phyloP scores from a whole-genome alignment of 2,797 vertebrate species.

The Cynodonichthys magdalenae region DNA sequence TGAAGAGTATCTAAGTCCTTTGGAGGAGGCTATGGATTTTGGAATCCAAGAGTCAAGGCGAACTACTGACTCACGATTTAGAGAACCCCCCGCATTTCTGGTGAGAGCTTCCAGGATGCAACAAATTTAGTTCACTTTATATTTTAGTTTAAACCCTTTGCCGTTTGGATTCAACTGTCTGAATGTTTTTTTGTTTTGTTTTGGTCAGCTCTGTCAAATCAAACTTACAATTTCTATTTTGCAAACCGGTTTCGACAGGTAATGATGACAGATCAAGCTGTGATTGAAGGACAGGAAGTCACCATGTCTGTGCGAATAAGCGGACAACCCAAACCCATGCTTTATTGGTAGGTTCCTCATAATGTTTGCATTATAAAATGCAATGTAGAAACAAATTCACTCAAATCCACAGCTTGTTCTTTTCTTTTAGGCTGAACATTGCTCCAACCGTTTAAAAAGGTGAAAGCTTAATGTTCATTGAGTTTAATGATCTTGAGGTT shows the following conservation, averaged over 20 bases:
- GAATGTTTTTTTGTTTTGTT: no score
- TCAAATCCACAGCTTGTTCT: conserved; percentile 15
- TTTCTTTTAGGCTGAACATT: not conserved
- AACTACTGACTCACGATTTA: conserved; percentile 83
- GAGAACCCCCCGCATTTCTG: conserved; percentile 91
- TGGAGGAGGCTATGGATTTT: conserved; percentile 92
- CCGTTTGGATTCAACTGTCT: conserved; percentile 8
- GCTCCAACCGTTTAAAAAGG: conserved; percentile 23
- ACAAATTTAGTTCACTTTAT: conserved; percentile 3
- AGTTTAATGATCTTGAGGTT: conserved; percentile 7
- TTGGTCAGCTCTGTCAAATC: conserved; percentile 4
- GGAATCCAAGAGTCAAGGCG: conserved; percentile 59
- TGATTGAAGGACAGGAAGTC: conserved; percentile 93
- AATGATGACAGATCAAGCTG: conserved; percentile 87
- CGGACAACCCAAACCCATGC: conserved; percentile 95
- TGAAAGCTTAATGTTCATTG: conserved; percentile 22
- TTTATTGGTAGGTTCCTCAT: conserved; percentile 89
- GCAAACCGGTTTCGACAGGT: conserved; percentile 75
- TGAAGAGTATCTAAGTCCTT: conserved; percentile 95
- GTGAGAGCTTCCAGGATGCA: conserved; percentile 72
- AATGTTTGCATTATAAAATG: conserved; percentile 9
- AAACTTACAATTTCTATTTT: conserved; percentile 35
- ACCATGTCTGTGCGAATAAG: conserved; percentile 88
- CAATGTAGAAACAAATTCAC: not conserved
- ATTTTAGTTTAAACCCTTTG: not conserved